Base-by-base conservation (phyloP, 2,888 invertebrate species). In the Hybos culiciformis region DNA sequence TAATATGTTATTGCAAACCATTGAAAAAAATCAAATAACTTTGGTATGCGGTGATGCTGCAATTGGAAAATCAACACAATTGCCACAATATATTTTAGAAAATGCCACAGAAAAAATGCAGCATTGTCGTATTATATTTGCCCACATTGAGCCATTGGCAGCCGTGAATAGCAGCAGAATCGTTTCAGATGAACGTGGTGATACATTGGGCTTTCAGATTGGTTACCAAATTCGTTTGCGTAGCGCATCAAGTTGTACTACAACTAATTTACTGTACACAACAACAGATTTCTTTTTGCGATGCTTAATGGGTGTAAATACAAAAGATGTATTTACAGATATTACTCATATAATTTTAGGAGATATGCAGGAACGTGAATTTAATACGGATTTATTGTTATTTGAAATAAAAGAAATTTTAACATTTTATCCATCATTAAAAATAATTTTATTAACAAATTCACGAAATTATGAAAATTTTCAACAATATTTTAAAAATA, bases 351-450 rank as follows among this genome's bases (percentile, higher is more conserved):
- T 86, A 26, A 77, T 87, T 45, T 75, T 93, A 56, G 93, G 94
- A 63, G 94, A 96, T 66, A 80, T 93, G 17, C 93, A 96, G 64
- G 88, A 93, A 61, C 73, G 93, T 1, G 90, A 93, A 64, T 78
- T 84, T 56, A 82, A 86, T 61, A 82, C 84, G 47, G 96, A 96
- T 68, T 90, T 94, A 65, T 43, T 94, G 34, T 69, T 96, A 43
- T 82, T 88, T 43, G 83, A 84, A 12, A 65, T 96, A 40, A 74
- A 81, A 31, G 85, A 87, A 56, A 74, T 78, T 4, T 62, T 90
- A 32, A 68, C 72, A 1, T 71, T 76, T 43, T 77, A 74, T 59
- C 75, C 77, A 46, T 73, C 83, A 46, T 69, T 93, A 29, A 81
- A 80, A 56, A 63, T 94, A 0, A 72, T 96, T 38, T 73, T 71